Evolutionary conservation across 53 echinoderm and acorn worm species (phyloP), one percentile per base, ranked within the genome.

Genomic region (Echinometra lucunter): DNA sequence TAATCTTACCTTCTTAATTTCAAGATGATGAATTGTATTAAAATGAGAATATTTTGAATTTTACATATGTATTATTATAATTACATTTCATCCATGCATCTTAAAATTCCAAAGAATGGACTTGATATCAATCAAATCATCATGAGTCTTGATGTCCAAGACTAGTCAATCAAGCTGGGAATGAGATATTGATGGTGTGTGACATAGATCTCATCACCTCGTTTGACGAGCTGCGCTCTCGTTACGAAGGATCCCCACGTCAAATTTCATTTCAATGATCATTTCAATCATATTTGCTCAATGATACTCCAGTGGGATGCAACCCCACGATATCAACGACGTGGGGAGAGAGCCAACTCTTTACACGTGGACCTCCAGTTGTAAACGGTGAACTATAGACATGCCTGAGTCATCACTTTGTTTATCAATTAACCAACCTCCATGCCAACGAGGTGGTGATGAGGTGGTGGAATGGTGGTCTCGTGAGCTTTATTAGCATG

Each of bases 111-210:
- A 11, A 53, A 13, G 8, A 9, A 9, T 25, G 63, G 69, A 63
- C 19, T 63, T 1, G 63, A 63, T 23, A 18, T 63, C 10, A 9
- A 69, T 60, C 60, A 60, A 60, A 3, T 60, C 28, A 72, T 72
- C 35, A 72, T 9, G 44, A 47, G 45, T 53, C 85, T 85, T 47
- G 12, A 85, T 25, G 49, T 49, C 85, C 8, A 3, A 85, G 85
- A 85, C 85, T 85, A 85, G 27, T n/a, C 85, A 85, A 85, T 85
- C 85, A 85, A 85, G 85, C 49, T 63, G 19, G 21, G 23, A 9
- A 90, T 60, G 90, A 63, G 90, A 58, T 90, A 90, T 90, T 90
- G 90, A 90, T 90, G 90, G 37, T 90, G 90, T 90, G 90, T 90
- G 90, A 90, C 90, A 90, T 90, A 63, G 63, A 38, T 90, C 37